Evolutionary conservation across 2,888 invertebrate species (phyloP), one percentile per base, ranked within the genome.

Genomic region (Orchesellides sinensis): DNA sequence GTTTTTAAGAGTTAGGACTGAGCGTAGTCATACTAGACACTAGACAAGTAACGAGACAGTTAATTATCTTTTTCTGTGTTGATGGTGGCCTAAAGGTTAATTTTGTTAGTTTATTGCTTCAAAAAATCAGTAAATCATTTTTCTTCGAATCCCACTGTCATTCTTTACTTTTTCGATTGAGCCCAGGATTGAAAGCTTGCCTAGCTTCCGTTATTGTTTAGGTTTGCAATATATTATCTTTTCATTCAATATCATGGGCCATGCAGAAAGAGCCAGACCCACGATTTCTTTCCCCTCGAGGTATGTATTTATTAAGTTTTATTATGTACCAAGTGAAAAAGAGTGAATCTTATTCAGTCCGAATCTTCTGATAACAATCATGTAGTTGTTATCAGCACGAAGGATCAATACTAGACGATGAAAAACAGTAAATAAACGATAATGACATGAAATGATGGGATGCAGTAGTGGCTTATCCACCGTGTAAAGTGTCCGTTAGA

Each of bases 311-410:
- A 19, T n/a, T 66, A 27, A 17, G n/a, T 5, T 14, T 2, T 27
- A 17, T 68, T 52, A 52, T 49, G 68, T 21, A 52, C 49, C 52
- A 66, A 49, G 17, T 21, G 21, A 66, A 23, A 27, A 66, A 66
- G 45, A 66, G 66, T 21, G 66, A 63, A 63, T 63, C 68, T 52
- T 54, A 45, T 27, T 17, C 49, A 17, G 49, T 49, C 68, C 47
- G 49, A 49, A 49, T 27, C 29, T 49, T 68, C 49, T 49, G 68
- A 68, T 68, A 49, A 29, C 52, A 12, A 68, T 68, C 68, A 19
- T 32, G 52, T 68, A 49, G 49, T 68, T 68, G 49, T 68, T 68
- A 68, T 68, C 68, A 68, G 29, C n/a, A 68, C 49, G 47, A 29
- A 68, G n/a, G 17, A 52, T 49, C 68, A 25, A 49, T 49, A 10